A percentile compares a stretch with the other conserved stretches of the same genome.
Evolutionary conservation across 2,888 invertebrate genomes (phyloP).

Genomic region (Eurois occulta): DNA sequence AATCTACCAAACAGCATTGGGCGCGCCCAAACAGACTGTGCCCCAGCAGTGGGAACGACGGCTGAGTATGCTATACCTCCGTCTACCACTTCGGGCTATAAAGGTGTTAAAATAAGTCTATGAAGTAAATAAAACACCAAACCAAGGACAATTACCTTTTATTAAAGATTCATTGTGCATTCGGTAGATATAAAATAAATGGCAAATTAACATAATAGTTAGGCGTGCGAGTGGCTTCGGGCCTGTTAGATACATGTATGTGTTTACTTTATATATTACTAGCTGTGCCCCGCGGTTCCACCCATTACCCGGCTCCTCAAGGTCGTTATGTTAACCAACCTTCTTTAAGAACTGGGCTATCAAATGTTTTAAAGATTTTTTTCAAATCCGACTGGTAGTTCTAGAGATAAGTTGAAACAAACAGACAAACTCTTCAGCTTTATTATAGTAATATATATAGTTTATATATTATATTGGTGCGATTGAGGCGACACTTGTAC

Average conservation of each 20-base stretch:
- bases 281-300: not conserved
- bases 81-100: not conserved
- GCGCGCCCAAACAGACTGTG: not conserved
- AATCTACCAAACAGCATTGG: too few relatives aligned
- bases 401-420: not conserved
- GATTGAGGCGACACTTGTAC: not conserved
- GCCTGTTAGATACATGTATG: slow-evolving; percentile 57
- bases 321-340: not conserved
- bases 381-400: not conserved
- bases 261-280: slow-evolving; percentile 48
- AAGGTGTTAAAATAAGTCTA: not conserved
- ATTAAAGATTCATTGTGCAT: slow-evolving; percentile 89
- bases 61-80: not conserved
- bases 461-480: not conserved
- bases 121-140: slow-evolving; percentile 79
- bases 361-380: not conserved
- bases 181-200: slow-evolving; percentile 84
- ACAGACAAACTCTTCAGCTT: not conserved
- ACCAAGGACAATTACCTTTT: slow-evolving; percentile 88
- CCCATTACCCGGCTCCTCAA: not conserved
- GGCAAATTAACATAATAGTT: slow-evolving; percentile 77
- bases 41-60: not conserved
- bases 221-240: slow-evolving; percentile 63
- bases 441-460: not conserved
- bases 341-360: not conserved